Evolutionary conservation across 2,888 invertebrate species (phyloP), one percentile per base, ranked within the genome.

Genomic region (Barypeithes pellucidus): DNA sequence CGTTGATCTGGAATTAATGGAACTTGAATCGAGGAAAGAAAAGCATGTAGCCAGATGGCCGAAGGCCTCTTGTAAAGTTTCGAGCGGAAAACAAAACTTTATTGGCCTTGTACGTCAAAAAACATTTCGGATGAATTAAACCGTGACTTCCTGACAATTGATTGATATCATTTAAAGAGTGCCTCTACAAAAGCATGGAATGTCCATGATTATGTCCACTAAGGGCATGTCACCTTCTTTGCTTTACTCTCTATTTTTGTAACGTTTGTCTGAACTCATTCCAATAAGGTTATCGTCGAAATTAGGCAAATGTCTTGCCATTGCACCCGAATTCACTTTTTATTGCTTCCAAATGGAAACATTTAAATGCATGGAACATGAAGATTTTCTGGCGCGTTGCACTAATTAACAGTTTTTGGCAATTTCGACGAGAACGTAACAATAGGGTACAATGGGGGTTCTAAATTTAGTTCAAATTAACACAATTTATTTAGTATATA

Each of bases 301-400:
- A 63, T 36, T 63, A 47, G 39, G 36, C 57, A 33, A 65, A 22
- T 59, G 71, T 65, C 57, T 41, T 57, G 33, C 29, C 54, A 57
- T 16, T 57, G 67, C 67, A 72, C 39, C 50, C 61, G 61, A 52
- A 54, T 63, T 67, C 61, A 22, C 54, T 72, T 67, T 67, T 72
- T 67, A 67, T 43, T 52, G 16, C 45, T 24, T 20, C 14, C 63
- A 73, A 73, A 68, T 63, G 68, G 43, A 62, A 36, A 47, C 73
- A 73, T 73, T 73, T 73, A 73, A 73, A 73, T 73, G 73, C 73
- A 73, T 73, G 52, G 68, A 62, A 73, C 73, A 73, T 50, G 63
- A 36, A 73, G 62, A 72, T 67, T 72, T 61, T 60, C 62, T 54
- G 59, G 12, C 47, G 62, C 5, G 24, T n/a, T 66, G 52, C 12